A percentile compares a stretch with the other conserved stretches of the same genome.
Evolutionary conservation across 30 jellyfish, hydroid and myxozoan species (phyloP).

Genomic region (Haliclystus octoradiatus): DNA sequence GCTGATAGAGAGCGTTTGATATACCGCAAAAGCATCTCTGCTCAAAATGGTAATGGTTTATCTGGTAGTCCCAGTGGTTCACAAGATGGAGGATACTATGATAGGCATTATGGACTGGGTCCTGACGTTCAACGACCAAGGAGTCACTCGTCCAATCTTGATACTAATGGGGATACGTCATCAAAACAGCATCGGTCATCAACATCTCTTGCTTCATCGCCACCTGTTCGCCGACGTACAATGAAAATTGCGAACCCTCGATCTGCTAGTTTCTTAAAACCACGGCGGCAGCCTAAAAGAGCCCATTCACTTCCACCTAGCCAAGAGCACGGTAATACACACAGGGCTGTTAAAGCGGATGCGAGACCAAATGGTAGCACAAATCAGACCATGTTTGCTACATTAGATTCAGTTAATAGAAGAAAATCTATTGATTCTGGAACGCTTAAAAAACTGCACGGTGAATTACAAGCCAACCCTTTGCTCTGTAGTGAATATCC

Average conservation of each 20-base stretch:
- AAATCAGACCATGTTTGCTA: neutral
- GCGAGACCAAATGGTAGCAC: neutral
- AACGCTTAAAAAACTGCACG: constrained; percentile 75
- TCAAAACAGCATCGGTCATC: neutral
- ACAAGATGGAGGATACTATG: neutral
- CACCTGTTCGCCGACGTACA: neutral
- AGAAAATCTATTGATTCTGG: constrained; percentile 97
- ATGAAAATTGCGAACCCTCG: neutral
- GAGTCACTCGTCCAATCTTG: neutral
- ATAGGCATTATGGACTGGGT: too few relatives aligned
- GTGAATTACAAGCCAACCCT: constrained; percentile 80
- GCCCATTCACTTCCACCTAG: constrained; percentile 58
- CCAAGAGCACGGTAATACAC: neutral
- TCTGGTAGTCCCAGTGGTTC: too few relatives aligned
- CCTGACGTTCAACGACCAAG: neutral
- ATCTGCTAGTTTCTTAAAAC: neutral
- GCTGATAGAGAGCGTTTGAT: neutral
- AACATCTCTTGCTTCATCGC: neutral
- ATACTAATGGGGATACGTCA: neutral
- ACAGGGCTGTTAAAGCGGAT: neutral
- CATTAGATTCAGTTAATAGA: constrained; percentile 44
- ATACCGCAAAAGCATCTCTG: neutral
- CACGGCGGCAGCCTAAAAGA: constrained; percentile 36
- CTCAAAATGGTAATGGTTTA: too few relatives aligned
- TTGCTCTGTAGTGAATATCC: constrained; percentile 79